Conservation (phyloP, 1,140 invertebrate species). For the Stenopsyche tienmushanensis region DNA sequence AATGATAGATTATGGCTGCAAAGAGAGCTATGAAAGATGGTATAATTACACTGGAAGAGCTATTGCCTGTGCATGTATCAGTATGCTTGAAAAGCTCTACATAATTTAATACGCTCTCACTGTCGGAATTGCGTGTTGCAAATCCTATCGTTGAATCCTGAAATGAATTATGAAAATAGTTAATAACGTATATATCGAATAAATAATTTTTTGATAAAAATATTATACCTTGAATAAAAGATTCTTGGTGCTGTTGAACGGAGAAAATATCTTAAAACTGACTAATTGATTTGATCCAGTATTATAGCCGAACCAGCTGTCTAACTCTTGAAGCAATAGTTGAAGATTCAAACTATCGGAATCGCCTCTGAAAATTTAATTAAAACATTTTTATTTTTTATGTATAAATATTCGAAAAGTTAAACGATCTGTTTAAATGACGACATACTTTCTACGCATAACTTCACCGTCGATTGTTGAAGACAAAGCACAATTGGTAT, state of each 20-base stretch:
- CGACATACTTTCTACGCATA: constrained; percentile 46
- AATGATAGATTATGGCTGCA: too few species aligned
- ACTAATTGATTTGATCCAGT: constrained; percentile 13
- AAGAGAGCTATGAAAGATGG: too few species aligned
- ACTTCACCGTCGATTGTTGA: constrained; percentile 62
- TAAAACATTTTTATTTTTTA: too few species aligned
- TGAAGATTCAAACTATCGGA: constrained; percentile 19
- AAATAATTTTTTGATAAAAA: constrained; percentile 39
- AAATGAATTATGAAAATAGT: constrained; percentile 61
- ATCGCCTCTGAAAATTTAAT: constrained; percentile 25
- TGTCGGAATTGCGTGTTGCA: constrained; percentile 44
- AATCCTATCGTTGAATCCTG: constrained; percentile 59
- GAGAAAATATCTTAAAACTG: constrained; percentile 35
- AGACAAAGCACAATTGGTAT: constrained; percentile 58
- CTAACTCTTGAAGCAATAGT: constrained; percentile 34
- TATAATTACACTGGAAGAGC: constrained; percentile 29
- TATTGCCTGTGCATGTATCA: constrained; percentile 48
- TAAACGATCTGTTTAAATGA: not conserved
- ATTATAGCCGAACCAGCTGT: constrained; percentile 36
- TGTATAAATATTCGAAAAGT: not conserved
- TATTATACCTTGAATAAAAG: constrained; percentile 36
- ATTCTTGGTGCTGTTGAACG: constrained; percentile 35
- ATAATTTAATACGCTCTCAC: constrained; percentile 48
- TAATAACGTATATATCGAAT: constrained; percentile 46
- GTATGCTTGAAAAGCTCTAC: constrained; percentile 51